Evolutionary conservation across 2,113 vertebrate genomes (phyloP), one percentile per base, ranked within the genome.

Genomic region (Lophotis ruficrista): DNA sequence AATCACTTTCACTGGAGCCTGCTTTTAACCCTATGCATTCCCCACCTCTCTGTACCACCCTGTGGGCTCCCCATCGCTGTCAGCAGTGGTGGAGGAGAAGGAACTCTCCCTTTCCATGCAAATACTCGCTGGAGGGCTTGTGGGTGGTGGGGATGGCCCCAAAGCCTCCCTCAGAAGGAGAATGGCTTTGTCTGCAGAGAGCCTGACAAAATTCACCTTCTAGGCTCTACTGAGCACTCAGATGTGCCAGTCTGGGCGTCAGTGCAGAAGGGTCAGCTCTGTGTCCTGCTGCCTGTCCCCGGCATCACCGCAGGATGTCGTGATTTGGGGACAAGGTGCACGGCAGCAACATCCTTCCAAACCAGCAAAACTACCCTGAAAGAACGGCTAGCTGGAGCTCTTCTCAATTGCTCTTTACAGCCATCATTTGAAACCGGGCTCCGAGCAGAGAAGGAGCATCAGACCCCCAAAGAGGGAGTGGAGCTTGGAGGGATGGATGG

Each of bases 371-470:
- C 23, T 4, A 24, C 9, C 20, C 18, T 12, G 58, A 38, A 15
- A 38, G 14, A 7, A 71, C 37, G 14, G 4, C 22, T 15, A 19
- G 13, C 53, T 33, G 83, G 66, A 47, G 50, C 21, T 37, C 43
- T 50, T 5, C 56, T 48, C 50, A 18, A 5, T 20, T 1, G 0
- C 10, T 28, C 37, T 33, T 54, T 61, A 20, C 25, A 84, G 16
- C 37, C 15, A 37, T 9, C 27, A 2, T 78, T 79, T 43, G 79
- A 71, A 72, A 61, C 7, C 0, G 1, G 17, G 35, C 31, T 58
- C 0, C 0, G 83, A 43, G 53, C 38, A 56, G 57, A n/a, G 65
- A 7, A 3, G 3, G 53, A 56, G 47, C 2, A 1, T 58, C 72
- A 65, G 90, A 60, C 11, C 50, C 81, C 3, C 6, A 35, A 90